A percentile compares a stretch with the other conserved stretches of the same genome.
Conservation (phyloP, 2,113 vertebrate species). For the Alethe castanea region DNA sequence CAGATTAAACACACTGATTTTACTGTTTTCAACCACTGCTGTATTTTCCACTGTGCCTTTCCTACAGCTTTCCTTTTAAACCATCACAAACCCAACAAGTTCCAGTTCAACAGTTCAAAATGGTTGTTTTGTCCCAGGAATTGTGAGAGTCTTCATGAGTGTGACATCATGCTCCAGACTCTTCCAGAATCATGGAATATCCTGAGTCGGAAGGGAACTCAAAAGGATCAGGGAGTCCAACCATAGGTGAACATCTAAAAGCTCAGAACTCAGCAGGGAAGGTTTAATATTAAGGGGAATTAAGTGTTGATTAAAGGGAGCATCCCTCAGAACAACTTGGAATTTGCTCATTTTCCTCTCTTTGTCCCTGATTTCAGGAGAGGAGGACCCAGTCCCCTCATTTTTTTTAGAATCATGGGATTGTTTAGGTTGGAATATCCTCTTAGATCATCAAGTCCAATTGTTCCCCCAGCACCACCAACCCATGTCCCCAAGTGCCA, state of each 20-base stretch:
- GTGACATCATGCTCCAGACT: background rate
- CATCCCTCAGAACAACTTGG: background rate
- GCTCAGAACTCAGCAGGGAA: background rate
- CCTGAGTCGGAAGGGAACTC: rapidly evolving
- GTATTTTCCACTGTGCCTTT: background rate
- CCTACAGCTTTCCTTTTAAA: background rate
- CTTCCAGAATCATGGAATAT: background rate
- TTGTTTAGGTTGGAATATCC: background rate
- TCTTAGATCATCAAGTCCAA: rapidly evolving
- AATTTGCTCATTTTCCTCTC: background rate
- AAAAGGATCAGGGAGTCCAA: background rate
- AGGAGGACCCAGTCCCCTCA: background rate
- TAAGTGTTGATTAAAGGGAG: background rate
- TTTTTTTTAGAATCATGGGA: background rate
- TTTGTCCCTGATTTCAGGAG: background rate
- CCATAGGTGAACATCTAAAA: background rate
- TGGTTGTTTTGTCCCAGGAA: background rate
- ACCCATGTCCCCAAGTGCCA: background rate
- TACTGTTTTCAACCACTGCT: background rate
- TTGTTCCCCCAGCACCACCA: background rate
- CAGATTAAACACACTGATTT: background rate
- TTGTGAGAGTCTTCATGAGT: rapidly evolving
- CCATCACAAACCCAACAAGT: background rate
- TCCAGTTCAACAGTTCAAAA: background rate
- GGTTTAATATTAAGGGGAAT: background rate